These are phyloP conservation scores for Keiferia lycopersicella DNA, from an alignment of 2,888 invertebrate species.

Conservation along the genomic window DNA sequence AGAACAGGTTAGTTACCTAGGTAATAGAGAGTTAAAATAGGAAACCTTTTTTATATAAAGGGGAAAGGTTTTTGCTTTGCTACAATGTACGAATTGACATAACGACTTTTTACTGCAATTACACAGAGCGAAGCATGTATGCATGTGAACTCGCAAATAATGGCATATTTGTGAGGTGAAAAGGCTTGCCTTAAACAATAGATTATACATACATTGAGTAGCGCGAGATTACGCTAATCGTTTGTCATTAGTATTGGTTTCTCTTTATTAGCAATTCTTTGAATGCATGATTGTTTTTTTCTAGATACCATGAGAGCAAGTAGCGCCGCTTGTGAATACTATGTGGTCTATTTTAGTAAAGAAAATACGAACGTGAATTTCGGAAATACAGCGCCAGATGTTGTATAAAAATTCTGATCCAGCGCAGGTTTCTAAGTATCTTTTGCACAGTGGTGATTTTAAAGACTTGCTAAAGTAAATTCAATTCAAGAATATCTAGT, in stretches of 20 bases:
- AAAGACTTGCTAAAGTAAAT: too few relatives aligned
- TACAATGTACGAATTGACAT: constrained; percentile 4
- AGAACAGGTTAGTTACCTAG: too few relatives aligned
- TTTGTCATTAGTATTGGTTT: constrained; percentile 20
- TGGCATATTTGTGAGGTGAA: constrained; percentile 6
- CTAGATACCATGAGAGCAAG: too few relatives aligned
- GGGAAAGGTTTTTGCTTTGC: neutral
- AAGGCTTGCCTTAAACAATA: constrained; percentile 2
- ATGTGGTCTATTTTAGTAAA: too few relatives aligned
- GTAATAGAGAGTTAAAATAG: neutral
- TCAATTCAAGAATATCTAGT: too few relatives aligned
- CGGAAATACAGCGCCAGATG: too few relatives aligned
- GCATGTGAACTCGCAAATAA: constrained; percentile 1
- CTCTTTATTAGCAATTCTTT: constrained; percentile 25
- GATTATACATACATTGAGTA: neutral
- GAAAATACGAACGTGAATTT: too few relatives aligned
- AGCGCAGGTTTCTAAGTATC: too few relatives aligned
- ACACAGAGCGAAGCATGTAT: neutral
- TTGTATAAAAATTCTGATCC: too few relatives aligned
- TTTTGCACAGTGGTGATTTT: too few relatives aligned
- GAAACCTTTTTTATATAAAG: neutral
- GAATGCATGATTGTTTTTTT: constrained; percentile 30
- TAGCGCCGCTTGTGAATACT: neutral
- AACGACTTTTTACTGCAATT: constrained; percentile 2
- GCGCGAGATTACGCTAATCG: constrained; percentile 15